Evolutionary conservation across 2,113 vertebrate species (phyloP), one percentile per base, ranked within the genome.

Genomic region (Thinocorus orbignyianus): DNA sequence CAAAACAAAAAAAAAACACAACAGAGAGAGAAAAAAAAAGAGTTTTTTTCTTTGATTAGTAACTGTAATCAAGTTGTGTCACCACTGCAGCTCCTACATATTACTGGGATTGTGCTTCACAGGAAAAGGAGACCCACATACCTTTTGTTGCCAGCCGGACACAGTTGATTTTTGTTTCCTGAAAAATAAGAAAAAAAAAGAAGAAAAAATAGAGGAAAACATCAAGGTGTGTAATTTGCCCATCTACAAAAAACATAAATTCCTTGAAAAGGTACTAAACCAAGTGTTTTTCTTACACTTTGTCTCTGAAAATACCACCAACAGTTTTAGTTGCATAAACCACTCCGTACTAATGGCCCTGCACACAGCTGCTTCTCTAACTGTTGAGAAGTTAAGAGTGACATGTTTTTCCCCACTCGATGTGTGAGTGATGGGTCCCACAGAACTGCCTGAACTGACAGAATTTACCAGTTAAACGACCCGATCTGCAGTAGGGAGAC

Each of bases 91-190:
- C 88, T 66, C 71, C 80, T 62, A 81, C 42, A 49, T n/a, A n/a
- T 54, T 58, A 69, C 70, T 57, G 55, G 37, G 6, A 41, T 42
- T 30, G 46, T 76, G 49, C 17, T 89, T 84, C 71, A 79, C 78
- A 96, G 89, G 61, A 89, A 64, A 94, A 80, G 54, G 58, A 96
- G 60, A 96, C 64, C 65, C 90, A 98, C 98, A 54, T 99, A 99
- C 99, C 99, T 99, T 99, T 99, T 28, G 99, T 99, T 78, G 99
- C 99, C 97, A 99, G 98, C 60, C 99, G 98, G 90, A 99, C 98
- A 82, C 99, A 99, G 98, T 99, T 99, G 98, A 99, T 99, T 98
- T 99, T 99, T 92, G 98, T 99, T 97, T 99, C 99, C 99, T 99
- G 98, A 51, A 95, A 96, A 98, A 97, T 26, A 96, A 97, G 48